These are phyloP conservation scores for Hirudinaria manillensis DNA, from an alignment of 2,888 invertebrate species.

Conservation along the genomic window DNA sequence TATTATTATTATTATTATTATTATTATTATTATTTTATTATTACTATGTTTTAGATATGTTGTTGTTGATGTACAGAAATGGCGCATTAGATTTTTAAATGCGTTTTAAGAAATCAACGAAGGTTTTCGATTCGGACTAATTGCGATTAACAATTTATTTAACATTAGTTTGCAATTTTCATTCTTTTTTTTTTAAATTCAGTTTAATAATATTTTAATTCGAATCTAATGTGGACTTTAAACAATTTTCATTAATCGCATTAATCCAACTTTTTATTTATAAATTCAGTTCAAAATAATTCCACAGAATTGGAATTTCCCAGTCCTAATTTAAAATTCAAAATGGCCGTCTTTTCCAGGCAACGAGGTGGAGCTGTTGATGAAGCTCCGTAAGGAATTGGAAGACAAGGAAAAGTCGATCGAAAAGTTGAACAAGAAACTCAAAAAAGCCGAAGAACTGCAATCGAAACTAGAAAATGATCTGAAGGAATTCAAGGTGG, in stretches of 20 bases:
- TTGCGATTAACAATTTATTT: no score
- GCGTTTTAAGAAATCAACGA: no score
- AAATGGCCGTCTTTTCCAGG: slow-evolving; percentile 1
- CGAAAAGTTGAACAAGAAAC: slow-evolving; percentile 31
- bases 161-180: no score
- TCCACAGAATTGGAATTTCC: neutral
- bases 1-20: neutral
- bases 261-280: neutral
- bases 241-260: no score
- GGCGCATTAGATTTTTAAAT: neutral
- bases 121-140: no score
- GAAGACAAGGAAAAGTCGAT: slow-evolving; percentile 27
- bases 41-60: no score
- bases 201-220: no score
- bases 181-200: no score
- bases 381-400: slow-evolving; percentile 24
- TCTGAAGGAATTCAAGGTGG: slow-evolving; percentile 8
- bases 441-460: slow-evolving; percentile 28
- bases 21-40: neutral
- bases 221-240: no score
- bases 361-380: neutral
- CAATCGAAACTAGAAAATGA: slow-evolving; percentile 23
- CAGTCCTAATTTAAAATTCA: slow-evolving; percentile 1
- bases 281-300: neutral
- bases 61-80: neutral